Conservation (phyloP, 30 jellyfish, hydroid and myxozoan genomes). For the Aurelia aurita region DNA sequence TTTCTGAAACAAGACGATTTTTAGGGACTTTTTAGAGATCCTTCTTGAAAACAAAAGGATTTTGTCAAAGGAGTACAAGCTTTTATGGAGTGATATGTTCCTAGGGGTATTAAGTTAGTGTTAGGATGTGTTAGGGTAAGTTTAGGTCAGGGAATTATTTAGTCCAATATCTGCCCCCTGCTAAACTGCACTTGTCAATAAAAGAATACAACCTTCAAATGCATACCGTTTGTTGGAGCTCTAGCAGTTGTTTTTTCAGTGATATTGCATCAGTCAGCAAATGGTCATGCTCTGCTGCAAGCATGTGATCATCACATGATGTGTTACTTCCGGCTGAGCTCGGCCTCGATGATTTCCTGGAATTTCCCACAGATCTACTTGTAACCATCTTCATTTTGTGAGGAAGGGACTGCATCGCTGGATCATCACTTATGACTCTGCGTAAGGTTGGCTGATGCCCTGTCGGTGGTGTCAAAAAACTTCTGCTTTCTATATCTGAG, state of each 20-base stretch:
- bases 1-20: no score
- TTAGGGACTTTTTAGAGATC: no score
- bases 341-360: conserved; percentile 48
- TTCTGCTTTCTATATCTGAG: conserved; percentile 19
- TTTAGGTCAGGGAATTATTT: no score
- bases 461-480: no score
- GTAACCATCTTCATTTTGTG: conserved; percentile 1
- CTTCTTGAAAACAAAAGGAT: no score
- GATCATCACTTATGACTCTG: conserved; percentile 29
- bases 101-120: no score
- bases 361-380: conserved; percentile 39
- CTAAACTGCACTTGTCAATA: no score
- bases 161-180: no score
- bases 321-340: conserved; percentile 53
- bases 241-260: conserved; percentile 50
- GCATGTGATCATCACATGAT: conserved; percentile 52
- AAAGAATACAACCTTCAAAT: no score
- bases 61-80: no score
- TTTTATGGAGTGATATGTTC: no score
- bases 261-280: conserved; percentile 48
- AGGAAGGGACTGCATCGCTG: background rate
- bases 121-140: no score
- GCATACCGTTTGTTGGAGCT: conserved; percentile 57
- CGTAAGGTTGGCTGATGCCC: conserved; percentile 10
- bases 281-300: conserved; percentile 70